Base-by-base conservation (phyloP, 2,113 vertebrate species). In the Redunca redunca region DNA sequence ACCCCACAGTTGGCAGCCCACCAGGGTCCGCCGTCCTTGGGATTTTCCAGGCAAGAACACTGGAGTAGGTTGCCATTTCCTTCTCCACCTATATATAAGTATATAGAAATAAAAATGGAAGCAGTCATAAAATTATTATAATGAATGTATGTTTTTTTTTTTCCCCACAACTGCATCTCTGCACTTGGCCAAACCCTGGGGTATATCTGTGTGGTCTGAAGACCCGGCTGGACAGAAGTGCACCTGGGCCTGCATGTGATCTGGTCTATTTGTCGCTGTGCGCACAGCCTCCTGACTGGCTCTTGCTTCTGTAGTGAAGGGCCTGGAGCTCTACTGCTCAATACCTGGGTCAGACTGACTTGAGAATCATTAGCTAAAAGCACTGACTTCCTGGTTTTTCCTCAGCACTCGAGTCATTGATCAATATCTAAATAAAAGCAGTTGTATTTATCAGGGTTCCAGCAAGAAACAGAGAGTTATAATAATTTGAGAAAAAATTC, bases 201-300 rank as follows among this genome's bases (percentile, higher is more conserved):
- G n/a, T 33, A 2, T 0, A 1, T 21, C 60, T 80, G 23, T 19
- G 19, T 28, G 5, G 0, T 55, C n/a, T 52, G 71, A 33, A 62
- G 80, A 26, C 5, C 3, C 25, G 11, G 6, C 57, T 40, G 62
- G 48, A 10, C 52, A 48, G 78, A 30, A 14, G 19, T n/a, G 3
- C 2, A 3, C 11, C 28, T 23, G 12, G 5, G 11, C 25, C n/a
- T 91, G 82, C 53, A 1, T n/a, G 3, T n/a, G 17, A 55, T 43
- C 57, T 2, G 1, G 0, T 5, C 25, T 57, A 33, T 2, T 43
- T 2, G 57, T 16, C 19, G 0, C 25, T 50, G 50, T 0, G 0
- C 1, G 17, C 10, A 17, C 8, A 14, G 6, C 43, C 12, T 33
- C 43, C 71, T 30, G 10, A 6, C 58, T 48, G 55, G 16, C 25